These are phyloP conservation scores for Naja naja DNA, from an alignment of 2,113 vertebrate genomes.

Conservation along the genomic window DNA sequence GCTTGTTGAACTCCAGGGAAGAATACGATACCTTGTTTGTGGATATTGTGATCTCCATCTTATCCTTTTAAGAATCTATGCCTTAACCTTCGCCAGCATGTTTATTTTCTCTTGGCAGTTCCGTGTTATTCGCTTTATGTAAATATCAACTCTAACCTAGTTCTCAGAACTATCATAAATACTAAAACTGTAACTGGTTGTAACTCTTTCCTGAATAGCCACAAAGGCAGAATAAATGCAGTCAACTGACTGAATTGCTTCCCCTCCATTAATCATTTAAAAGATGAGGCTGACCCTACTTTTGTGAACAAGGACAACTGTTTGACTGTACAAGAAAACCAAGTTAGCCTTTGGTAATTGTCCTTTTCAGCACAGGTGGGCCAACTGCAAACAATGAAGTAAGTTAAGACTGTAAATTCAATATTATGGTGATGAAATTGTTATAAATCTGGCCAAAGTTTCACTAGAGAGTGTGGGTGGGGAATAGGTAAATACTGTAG, in stretches of 20 bases:
- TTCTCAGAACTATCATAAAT: constrained; percentile 5
- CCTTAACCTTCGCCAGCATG: not conserved
- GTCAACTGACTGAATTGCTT: not conserved
- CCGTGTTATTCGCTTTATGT: not conserved
- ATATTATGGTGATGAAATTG: not conserved
- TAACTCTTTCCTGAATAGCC: not conserved
- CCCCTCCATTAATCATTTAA: not conserved
- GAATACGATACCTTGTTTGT: not conserved
- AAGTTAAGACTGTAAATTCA: not conserved
- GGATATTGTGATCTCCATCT: not conserved
- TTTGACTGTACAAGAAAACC: not conserved
- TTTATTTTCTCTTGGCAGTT: not conserved
- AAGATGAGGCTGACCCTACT: not conserved
- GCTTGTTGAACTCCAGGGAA: not conserved
- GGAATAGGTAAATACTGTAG: not conserved
- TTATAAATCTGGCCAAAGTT: not conserved
- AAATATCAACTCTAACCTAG: not conserved
- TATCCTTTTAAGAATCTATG: not conserved
- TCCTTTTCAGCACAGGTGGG: not conserved
- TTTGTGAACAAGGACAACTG: not conserved
- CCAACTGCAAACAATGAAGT: not conserved
- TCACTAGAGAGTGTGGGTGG: not conserved
- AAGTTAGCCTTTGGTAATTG: not conserved
- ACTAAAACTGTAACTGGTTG: not conserved
- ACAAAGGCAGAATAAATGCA: not conserved